Conservation (phyloP, 2,113 vertebrate species). For the Gavia stellata region DNA sequence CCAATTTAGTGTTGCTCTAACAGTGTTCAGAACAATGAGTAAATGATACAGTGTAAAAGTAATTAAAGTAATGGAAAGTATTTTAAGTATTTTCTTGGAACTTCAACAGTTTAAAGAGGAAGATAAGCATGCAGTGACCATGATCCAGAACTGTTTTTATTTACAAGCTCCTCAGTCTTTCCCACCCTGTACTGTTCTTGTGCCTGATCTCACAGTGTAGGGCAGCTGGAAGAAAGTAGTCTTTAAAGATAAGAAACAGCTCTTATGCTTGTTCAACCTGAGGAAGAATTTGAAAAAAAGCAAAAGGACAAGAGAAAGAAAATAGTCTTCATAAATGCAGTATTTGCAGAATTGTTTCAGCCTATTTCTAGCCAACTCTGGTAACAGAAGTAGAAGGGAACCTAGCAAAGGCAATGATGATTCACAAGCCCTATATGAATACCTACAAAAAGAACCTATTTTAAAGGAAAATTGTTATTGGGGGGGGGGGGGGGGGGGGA, state of each 20-base stretch:
- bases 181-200: background rate
- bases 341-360: background rate
- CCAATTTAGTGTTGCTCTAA: background rate
- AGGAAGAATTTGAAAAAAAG: slow-evolving; percentile 15
- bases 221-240: background rate
- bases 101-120: background rate
- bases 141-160: background rate
- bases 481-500: no score
- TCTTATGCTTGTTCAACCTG: background rate
- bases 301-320: background rate
- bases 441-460: background rate
- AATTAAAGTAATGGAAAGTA: slow-evolving; percentile 1
- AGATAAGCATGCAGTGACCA: background rate
- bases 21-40: background rate
- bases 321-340: background rate
- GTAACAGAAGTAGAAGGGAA: background rate
- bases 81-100: slow-evolving; percentile 13
- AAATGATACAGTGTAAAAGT: background rate
- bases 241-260: slow-evolving; percentile 13
- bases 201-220: background rate
- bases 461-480: background rate
- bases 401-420: background rate
- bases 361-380: background rate
- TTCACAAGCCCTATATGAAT: background rate
- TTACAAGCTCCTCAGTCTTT: background rate